phyloP scores from a whole-genome alignment of 2,113 vertebrate species.

The Atrichornis clamosus region DNA sequence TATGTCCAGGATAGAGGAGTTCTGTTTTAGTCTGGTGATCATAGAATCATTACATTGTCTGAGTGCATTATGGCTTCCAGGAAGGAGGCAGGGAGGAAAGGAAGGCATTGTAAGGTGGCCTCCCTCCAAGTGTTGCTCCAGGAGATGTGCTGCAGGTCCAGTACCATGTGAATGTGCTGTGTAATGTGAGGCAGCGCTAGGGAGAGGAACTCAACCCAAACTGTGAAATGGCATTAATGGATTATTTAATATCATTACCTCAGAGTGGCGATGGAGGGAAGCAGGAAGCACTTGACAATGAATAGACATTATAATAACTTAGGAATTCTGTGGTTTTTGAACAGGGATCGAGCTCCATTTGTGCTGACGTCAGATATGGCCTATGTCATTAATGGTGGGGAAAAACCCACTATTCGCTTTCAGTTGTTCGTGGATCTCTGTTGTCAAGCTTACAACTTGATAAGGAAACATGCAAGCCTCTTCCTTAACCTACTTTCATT shows the following conservation, averaged over 20 bases:
- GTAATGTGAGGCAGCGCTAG: not conserved
- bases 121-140: not conserved
- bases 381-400: constrained; percentile 97
- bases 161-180: not conserved
- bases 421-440: constrained; percentile 97
- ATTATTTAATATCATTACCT: not conserved
- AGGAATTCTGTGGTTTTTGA: constrained; percentile 1
- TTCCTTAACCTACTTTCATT: constrained; percentile 95
- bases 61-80: not conserved
- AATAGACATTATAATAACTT: not conserved
- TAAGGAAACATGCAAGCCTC: constrained; percentile 90
- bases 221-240: not conserved
- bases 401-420: constrained; percentile 95
- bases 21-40: not conserved
- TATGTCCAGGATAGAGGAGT: not conserved
- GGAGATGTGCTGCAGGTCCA: not conserved
- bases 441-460: constrained; percentile 96
- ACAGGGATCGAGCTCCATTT: constrained; percentile 94
- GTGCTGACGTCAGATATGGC: constrained; percentile 99
- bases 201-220: not conserved
- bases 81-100: not conserved
- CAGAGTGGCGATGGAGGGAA: not conserved
- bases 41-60: not conserved
- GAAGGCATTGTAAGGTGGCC: not conserved
- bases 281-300: not conserved